A percentile compares a stretch with the other conserved stretches of the same genome.
Evolutionary conservation across 2,888 invertebrate genomes (phyloP).

Genomic region (Nephrotoma appendiculata): DNA sequence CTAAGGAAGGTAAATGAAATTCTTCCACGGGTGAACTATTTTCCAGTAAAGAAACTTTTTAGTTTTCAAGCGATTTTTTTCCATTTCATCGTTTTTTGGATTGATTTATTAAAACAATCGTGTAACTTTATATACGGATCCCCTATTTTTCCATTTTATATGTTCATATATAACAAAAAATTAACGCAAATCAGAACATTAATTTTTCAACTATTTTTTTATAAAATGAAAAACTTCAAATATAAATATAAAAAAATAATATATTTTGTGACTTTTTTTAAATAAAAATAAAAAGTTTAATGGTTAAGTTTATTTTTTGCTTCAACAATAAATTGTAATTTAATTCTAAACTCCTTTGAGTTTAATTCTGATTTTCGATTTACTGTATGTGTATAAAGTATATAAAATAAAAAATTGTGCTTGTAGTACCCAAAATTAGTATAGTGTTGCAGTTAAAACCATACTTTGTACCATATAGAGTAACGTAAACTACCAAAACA

Average conservation of each 20-base stretch:
- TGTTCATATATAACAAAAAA: neutral
- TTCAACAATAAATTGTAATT: neutral
- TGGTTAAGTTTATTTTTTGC: neutral
- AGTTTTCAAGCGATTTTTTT: neutral
- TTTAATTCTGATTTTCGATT: neutral
- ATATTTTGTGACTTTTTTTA: neutral
- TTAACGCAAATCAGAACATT: neutral
- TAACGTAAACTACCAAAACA: neutral
- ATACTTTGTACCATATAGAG: neutral
- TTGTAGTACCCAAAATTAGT: neutral
- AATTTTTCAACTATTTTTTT: neutral
- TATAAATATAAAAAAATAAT: neutral
- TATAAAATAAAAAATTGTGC: neutral
- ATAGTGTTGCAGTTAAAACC: neutral
- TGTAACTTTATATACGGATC: neutral
- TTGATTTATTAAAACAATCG: neutral
- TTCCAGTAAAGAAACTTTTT: neutral
- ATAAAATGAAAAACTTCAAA: neutral
- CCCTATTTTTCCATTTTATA: neutral
- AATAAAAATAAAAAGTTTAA: neutral
- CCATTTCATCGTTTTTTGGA: neutral
- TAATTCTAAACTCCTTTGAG: neutral
- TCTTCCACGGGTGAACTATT: neutral
- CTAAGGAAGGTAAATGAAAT: neutral
- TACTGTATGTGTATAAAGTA: neutral